These are phyloP conservation scores for Linepithema humile DNA, from an alignment of 1,140 invertebrate genomes.

Conservation along the genomic window DNA sequence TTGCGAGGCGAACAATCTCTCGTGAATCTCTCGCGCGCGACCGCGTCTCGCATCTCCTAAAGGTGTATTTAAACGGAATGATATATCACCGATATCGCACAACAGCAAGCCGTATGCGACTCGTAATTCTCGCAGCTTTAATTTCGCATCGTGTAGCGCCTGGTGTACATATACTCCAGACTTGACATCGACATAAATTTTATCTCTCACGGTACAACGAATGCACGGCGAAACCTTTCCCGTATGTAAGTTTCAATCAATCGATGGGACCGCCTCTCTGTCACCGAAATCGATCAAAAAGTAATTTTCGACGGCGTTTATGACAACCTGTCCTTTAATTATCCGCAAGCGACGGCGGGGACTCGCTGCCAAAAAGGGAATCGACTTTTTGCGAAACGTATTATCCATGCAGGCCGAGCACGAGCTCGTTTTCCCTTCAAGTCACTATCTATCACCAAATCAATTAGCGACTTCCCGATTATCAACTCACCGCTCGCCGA, in stretches of 20 bases:
- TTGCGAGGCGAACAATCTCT: conserved; percentile 51
- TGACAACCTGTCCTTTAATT: conserved; percentile 38
- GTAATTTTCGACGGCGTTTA: conserved; percentile 25
- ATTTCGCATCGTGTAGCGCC: conserved; percentile 3
- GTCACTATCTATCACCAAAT: conserved; percentile 71
- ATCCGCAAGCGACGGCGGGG: conserved; percentile 18
- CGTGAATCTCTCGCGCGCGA: conserved; percentile 36
- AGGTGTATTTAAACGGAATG: background rate
- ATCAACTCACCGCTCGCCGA: conserved; percentile 16
- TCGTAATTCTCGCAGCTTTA: conserved; percentile 16
- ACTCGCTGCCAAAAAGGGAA: conserved; percentile 1
- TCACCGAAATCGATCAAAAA: conserved; percentile 34
- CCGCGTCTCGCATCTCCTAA: conserved; percentile 7
- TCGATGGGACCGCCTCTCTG: conserved; percentile 46
- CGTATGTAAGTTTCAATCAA: conserved; percentile 17
- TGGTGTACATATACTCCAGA: background rate
- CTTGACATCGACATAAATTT: conserved; percentile 38
- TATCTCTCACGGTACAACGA: conserved; percentile 11
- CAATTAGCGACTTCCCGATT: conserved; percentile 70
- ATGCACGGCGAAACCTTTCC: background rate
- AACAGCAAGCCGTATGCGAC: background rate
- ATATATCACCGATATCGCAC: conserved; percentile 28
- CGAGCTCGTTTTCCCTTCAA: conserved; percentile 35
- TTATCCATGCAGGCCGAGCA: conserved; percentile 26
- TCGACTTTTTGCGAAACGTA: background rate